Percentiles rank a stretch among this genome's conserved stretches.
Evolutionary conservation across 1,140 invertebrate species (phyloP).

Genomic region (Drosophila pachea): DNA sequence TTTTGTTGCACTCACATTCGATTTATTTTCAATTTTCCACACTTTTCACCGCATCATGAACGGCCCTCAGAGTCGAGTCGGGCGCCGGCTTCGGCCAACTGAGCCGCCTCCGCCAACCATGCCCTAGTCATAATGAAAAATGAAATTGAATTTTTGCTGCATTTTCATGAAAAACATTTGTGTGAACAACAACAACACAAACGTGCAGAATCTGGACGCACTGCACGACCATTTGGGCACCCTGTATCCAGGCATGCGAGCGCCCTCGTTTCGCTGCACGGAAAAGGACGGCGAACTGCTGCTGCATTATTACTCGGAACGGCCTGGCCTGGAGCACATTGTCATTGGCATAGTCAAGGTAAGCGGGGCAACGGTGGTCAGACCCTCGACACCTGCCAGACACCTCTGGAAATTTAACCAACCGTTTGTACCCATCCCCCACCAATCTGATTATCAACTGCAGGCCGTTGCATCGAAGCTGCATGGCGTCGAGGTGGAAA

Average conservation of each 20-base stretch:
- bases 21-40: conserved; percentile 78
- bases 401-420: conserved; percentile 1
- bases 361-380: conserved; percentile 41
- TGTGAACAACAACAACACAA: conserved; percentile 30
- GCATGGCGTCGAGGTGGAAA: conserved; percentile 93
- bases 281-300: conserved; percentile 92
- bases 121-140: conserved; percentile 74
- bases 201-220: conserved; percentile 90
- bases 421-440: too few species aligned
- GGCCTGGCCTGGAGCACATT: conserved; percentile 94
- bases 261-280: conserved; percentile 94
- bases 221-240: conserved; percentile 96
- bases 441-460: conserved; percentile 15
- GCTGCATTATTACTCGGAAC: conserved; percentile 95
- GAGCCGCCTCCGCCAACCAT: not conserved
- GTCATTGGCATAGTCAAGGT: conserved; percentile 97
- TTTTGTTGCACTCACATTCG: conserved; percentile 76
- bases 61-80: conserved; percentile 13
- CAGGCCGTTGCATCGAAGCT: conserved; percentile 95
- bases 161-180: conserved; percentile 37
- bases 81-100: conserved; percentile 26
- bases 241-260: conserved; percentile 94
- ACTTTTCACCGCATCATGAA: conserved; percentile 64
- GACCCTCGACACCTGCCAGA: not conserved
- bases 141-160: conserved; percentile 76